Base-by-base conservation (phyloP, 2,797 vertebrate genomes). In the Sebastes nivosus region DNA sequence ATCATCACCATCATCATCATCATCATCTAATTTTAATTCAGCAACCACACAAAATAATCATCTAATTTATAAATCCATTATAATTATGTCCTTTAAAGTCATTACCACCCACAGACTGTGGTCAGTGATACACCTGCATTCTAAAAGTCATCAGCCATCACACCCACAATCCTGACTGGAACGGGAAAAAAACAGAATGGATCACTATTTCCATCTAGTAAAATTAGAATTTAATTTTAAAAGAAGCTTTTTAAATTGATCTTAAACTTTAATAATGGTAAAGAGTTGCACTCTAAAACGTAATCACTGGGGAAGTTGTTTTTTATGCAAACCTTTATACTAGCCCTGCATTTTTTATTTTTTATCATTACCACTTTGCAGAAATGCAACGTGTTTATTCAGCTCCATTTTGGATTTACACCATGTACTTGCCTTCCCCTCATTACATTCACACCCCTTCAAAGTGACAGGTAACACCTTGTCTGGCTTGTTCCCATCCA, bases 381-480 rank as follows among this genome's bases (percentile, higher is more conserved):
- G 55, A 61, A 36, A 67, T 73, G 42, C 24, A 22, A 22, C 20
- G 12, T 20, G 4, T 9, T 67, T 29, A 67, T 36, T 72, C 38
- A 38, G 36, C 13, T 38, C 22, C 5, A 29, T 9, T 29, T 67
- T 12, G 16, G 55, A 60, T 67, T 20, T 6, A 30, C 54, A 54
- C 54, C 18, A 16, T 58, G 30, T 25, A 60, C 57, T 27, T 34
- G 4, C n/a, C 5, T 32, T 72, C 18, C n/a, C 18, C 14, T 54
- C 38, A 38, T 60, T 61, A 52, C 18, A 29, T 52, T 60, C 54
- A 67, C 77, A 72, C 70, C 13, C 24, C 16, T 52, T 60, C 63
- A 52, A 22, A 72, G 77, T 80, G 79, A 58, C 32, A 74, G 59
- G 32, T 80, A 75, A n/a, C 72, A 75, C 72, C 65, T 32, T 74